Evolutionary conservation across 2,113 vertebrate genomes (phyloP), one percentile per base, ranked within the genome.

Genomic region (Herpailurus yagouaroundi): DNA sequence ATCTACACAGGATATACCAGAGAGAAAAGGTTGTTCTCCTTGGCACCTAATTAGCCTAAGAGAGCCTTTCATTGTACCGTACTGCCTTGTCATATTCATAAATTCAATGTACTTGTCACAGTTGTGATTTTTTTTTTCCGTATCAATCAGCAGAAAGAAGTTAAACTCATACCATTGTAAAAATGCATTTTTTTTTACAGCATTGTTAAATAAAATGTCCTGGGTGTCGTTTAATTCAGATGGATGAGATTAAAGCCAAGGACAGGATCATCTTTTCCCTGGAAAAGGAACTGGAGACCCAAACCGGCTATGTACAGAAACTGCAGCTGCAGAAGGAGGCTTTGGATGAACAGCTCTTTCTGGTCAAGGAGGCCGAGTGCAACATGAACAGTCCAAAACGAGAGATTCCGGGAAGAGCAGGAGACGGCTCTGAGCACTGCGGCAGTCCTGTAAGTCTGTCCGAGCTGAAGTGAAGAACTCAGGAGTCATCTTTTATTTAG

Each of bases 241-340:
- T 99, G 99, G 99, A 99, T 33, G 99, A 99, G 98, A 99, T 99
- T 98, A 99, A 99, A 98, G 99, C 99, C 94, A 99, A 99, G 98
- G 99, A 99, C 98, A 99, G 99, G 97, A 99, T 99, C 89, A 99
- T 99, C 97, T 99, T 99, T 96, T 98, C 99, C 71, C 98, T 99
- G 99, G 99, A 99, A 98, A 99, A 99, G 96, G 99, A 99, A 64
- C 98, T 99, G 98, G 99, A 99, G 98, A 99, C 99, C 0, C 99
- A 99, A 25, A 91, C 99, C 0, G 99, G 99, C 74, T 99, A 99
- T n/a, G 97, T 99, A 45, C 99, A 99, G 99, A 99, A 99, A 98
- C 99, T 99, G 81, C 99, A 99, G 97, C 99, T 99, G 36, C 99
- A 99, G 98, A 99, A 99, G 80, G 99, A 99, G 52, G 99, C 99